Base-by-base conservation (phyloP, 2,797 vertebrate species). In the Aselliscus stoliczkanus region DNA sequence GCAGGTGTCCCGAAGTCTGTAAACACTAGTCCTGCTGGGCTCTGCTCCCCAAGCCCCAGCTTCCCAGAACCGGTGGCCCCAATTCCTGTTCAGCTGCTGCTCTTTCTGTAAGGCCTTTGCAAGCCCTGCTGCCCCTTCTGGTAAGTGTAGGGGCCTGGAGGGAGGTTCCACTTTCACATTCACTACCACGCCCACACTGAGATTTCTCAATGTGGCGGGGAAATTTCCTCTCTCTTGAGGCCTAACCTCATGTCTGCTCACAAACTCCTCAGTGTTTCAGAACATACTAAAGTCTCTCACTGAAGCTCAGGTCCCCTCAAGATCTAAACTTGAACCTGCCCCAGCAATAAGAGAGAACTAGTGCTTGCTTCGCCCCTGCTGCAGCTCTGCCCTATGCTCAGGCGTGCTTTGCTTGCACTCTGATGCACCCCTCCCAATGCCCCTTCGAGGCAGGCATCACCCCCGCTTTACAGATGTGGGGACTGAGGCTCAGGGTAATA, bases 141-240 rank as follows among this genome's bases (percentile, higher is more conserved):
- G 96, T 97, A 98, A 98, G 88, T 25, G 37, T 47, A 85, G 62
- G 87, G 90, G 75, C 93, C 84, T 31, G 95, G 94, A 94, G 94
- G 90, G 97, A 96, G 56, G 52, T 95, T 98, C 84, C 42, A 96
- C 96, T 97, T 98, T 98, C 97, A 82, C 94, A 96, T 97, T 98
- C 37, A 29, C 92, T 93, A 91, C 85, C 87, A 94, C 96, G 70
- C 96, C 93, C 96, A 95, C 93, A 72, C 50, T 88, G 88, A 97
- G 96, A 94, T 96, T 98, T 97, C 97, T 97, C 25, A 92, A 62
- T 62, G 80, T 5, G 62, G 80, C 90, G 96, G 96, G 90, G 79
- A 97, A 97, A 80, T 97, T 94, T 96, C 69, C 82, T 69, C 73
- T 93, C 96, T 95, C 73, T 18, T n/a, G 56, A 25, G 60, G 73